These are phyloP conservation scores for Phrynocephalus guinanensis DNA, from an alignment of 2,797 vertebrate genomes.

Conservation along the genomic window DNA sequence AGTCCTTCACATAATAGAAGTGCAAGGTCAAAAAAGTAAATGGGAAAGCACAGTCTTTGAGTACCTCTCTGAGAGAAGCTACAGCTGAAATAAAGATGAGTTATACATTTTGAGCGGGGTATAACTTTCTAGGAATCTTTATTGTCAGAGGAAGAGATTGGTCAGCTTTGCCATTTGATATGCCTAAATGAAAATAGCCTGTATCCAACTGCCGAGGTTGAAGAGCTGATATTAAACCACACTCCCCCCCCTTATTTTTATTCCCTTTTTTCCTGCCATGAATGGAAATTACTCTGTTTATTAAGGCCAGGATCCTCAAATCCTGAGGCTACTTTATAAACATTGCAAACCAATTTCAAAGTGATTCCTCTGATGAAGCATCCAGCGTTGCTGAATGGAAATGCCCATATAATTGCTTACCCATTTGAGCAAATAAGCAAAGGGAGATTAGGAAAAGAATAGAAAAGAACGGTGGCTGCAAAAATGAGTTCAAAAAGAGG, in stretches of 20 bases:
- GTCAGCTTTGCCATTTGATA: constrained; percentile 47
- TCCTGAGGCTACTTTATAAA: background rate
- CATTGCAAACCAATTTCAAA: background rate
- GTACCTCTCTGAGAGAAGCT: constrained; percentile 35
- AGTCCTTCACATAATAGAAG: constrained; percentile 52
- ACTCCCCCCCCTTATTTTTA: background rate
- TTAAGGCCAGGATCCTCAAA: background rate
- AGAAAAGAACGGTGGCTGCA: background rate
- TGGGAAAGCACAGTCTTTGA: constrained; percentile 46
- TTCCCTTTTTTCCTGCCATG: constrained; percentile 26
- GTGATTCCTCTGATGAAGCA: background rate
- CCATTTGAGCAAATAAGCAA: background rate
- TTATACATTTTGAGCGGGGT: background rate
- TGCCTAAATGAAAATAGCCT: constrained; percentile 40
- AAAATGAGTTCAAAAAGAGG: background rate
- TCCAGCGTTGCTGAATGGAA: background rate
- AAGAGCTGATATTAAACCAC: background rate
- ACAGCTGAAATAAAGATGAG: constrained; percentile 8
- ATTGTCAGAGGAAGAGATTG: background rate
- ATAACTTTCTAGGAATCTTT: too few relatives aligned
- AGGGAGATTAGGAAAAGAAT: background rate
- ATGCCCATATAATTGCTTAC: background rate
- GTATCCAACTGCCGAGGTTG: background rate
- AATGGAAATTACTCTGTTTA: constrained; percentile 25
- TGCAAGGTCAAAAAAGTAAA: constrained; percentile 46